A percentile compares a stretch with the other conserved stretches of the same genome.
Evolutionary conservation across 2,797 vertebrate genomes (phyloP).

Genomic region (Coreius guichenoti): DNA sequence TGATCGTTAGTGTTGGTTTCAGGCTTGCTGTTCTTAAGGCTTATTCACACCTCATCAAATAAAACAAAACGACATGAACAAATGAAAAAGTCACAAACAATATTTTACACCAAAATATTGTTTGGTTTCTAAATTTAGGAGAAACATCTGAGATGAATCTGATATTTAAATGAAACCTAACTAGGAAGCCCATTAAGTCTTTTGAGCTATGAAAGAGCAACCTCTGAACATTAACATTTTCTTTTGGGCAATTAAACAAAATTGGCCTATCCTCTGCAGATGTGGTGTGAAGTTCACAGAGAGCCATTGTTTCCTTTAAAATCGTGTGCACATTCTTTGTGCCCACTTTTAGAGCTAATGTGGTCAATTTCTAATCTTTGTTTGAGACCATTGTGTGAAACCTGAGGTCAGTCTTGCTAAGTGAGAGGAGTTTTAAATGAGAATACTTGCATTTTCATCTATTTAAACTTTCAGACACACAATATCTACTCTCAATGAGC

Average conservation of each 20-base stretch:
- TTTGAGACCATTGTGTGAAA: neutral
- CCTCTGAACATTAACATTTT: neutral
- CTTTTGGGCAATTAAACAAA: neutral
- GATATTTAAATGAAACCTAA: neutral
- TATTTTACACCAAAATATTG: neutral
- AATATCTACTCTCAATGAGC: neutral
- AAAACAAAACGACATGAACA: neutral
- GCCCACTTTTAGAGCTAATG: neutral
- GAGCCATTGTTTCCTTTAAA: neutral
- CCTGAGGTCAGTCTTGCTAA: neutral
- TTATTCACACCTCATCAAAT: neutral
- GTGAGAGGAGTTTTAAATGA: conserved; percentile 3
- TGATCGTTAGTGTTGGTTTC: neutral
- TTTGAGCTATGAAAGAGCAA: neutral
- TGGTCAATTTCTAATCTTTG: neutral
- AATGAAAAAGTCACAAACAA: conserved; percentile 2
- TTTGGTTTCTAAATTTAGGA: neutral
- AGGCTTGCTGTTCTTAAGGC: conserved; percentile 3
- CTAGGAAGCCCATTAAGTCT: neutral
- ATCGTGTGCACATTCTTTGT: neutral
- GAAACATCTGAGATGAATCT: neutral
- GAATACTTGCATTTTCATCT: neutral
- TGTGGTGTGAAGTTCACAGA: neutral
- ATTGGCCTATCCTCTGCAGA: too few species aligned
- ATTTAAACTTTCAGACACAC: neutral